Percentiles rank a stretch among this genome's conserved stretches.
Evolutionary conservation across 1,140 invertebrate species (phyloP).

Genomic region (Euura lappo): DNA sequence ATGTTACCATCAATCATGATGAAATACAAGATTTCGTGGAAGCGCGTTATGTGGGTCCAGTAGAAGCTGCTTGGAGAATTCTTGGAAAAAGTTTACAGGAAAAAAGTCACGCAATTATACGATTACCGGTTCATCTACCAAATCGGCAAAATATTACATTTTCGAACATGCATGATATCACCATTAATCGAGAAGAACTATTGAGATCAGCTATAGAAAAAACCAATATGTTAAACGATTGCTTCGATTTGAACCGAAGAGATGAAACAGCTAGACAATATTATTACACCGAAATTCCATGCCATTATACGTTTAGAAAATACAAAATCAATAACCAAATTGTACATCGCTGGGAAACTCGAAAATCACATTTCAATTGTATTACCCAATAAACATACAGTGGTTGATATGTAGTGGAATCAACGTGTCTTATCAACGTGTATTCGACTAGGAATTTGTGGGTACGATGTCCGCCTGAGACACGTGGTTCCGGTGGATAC

Average conservation of each 20-base stretch:
- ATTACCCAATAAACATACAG: too few species aligned
- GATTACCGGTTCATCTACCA: not conserved
- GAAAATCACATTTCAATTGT: constrained; percentile 17
- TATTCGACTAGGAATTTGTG: too few species aligned
- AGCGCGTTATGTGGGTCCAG: constrained; percentile 12
- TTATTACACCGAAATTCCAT: constrained; percentile 19
- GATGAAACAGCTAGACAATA: constrained; percentile 15
- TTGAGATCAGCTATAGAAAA: not conserved
- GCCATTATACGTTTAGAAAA: constrained; percentile 21
- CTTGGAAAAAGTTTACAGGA: constrained; percentile 21
- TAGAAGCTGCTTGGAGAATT: constrained; percentile 22
- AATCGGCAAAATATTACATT: constrained; percentile 16
- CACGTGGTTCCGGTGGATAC: too few species aligned
- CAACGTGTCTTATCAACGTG: too few species aligned
- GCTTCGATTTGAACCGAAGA: constrained; percentile 15
- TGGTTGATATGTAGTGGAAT: too few species aligned
- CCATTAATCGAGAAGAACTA: too few species aligned
- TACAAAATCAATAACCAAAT: constrained; percentile 13
- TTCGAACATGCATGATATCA: too few species aligned
- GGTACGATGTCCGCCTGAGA: too few species aligned
- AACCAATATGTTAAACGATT: constrained; percentile 20
- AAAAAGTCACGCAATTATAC: constrained; percentile 18
- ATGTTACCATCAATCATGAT: constrained; percentile 16
- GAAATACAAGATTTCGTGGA: constrained; percentile 19
- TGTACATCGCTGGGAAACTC: constrained; percentile 20